Conservation (phyloP, 2,888 invertebrate genomes). For the Meteorus cinctellus region DNA sequence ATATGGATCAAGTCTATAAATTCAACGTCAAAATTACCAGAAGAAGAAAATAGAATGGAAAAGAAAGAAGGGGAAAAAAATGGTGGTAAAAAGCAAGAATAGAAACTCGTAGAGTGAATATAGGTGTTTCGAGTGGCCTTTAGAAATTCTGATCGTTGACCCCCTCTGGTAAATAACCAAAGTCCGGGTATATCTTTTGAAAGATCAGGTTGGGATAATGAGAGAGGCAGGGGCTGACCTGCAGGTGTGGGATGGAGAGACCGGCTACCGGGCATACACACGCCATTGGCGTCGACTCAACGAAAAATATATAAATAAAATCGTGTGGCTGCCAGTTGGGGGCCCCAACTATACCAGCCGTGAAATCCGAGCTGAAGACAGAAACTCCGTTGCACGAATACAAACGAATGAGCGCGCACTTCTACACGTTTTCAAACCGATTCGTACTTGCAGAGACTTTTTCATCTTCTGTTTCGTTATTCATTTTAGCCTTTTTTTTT, state of each 20-base stretch:
- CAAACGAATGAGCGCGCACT: slow-evolving; percentile 20
- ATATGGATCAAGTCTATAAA: slow-evolving; percentile 16
- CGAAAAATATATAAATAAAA: slow-evolving; percentile 34
- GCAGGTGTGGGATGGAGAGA: slow-evolving; percentile 71
- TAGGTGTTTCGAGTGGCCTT: slow-evolving; percentile 52
- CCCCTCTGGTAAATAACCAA: slow-evolving; percentile 71
- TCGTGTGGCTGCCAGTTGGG: slow-evolving; percentile 7
- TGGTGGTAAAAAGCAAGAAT: slow-evolving; percentile 3
- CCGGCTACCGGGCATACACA: slow-evolving; percentile 71
- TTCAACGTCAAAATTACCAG: slow-evolving; percentile 24
- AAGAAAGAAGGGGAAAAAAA: neutral
- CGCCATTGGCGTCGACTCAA: slow-evolving; percentile 63
- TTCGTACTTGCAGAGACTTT: slow-evolving; percentile 28
- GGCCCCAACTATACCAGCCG: slow-evolving; percentile 12
- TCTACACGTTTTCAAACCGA: slow-evolving; percentile 31
- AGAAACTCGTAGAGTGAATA: slow-evolving; percentile 23
- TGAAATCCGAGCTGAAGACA: slow-evolving; percentile 36
- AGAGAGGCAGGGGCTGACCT: slow-evolving; percentile 70
- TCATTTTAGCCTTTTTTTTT: neutral
- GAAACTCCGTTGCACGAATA: neutral
- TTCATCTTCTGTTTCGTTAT: slow-evolving; percentile 20
- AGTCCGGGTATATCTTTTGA: slow-evolving; percentile 70
- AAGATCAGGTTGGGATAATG: slow-evolving; percentile 71
- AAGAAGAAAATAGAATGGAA: neutral
- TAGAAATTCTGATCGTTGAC: slow-evolving; percentile 65